Evolutionary conservation across 2,113 vertebrate species (phyloP).

Genomic region (Condylura cristata): DNA sequence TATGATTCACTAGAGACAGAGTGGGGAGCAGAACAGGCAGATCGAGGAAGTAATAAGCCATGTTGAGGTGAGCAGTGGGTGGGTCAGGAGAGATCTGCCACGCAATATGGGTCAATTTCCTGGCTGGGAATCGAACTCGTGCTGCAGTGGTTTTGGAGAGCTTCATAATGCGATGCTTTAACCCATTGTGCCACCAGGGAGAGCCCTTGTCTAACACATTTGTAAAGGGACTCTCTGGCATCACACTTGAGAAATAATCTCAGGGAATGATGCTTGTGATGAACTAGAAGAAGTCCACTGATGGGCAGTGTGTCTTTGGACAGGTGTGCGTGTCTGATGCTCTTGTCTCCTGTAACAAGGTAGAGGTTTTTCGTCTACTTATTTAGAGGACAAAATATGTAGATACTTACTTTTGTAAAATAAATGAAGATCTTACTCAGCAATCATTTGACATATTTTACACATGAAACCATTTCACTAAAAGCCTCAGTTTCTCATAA

Average conservation of each 20-base stretch:
- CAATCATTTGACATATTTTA: background rate
- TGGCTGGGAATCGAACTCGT: too few species aligned
- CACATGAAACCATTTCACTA: background rate
- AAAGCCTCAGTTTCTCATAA: background rate
- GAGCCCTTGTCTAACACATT: too few species aligned
- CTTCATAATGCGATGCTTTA: too few species aligned
- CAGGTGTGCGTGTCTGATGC: rapidly evolving
- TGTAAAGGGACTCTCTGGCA: background rate
- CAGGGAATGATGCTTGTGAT: background rate
- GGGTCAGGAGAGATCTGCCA: too few species aligned
- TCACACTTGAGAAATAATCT: background rate
- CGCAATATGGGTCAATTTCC: too few species aligned
- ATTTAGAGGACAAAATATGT: background rate
- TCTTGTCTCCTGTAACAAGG: background rate
- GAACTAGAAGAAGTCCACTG: too few species aligned
- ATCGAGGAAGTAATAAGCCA: too few species aligned
- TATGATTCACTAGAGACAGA: too few species aligned
- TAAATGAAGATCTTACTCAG: background rate
- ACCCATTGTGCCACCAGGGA: too few species aligned
- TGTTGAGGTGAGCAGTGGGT: too few species aligned
- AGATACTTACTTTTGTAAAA: background rate
- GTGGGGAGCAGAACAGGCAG: too few species aligned
- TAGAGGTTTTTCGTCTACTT: background rate
- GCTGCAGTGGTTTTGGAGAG: too few species aligned
- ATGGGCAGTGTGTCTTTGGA: background rate